Conservation (phyloP, 2,797 vertebrate species). For the Eremophila alpestris region DNA sequence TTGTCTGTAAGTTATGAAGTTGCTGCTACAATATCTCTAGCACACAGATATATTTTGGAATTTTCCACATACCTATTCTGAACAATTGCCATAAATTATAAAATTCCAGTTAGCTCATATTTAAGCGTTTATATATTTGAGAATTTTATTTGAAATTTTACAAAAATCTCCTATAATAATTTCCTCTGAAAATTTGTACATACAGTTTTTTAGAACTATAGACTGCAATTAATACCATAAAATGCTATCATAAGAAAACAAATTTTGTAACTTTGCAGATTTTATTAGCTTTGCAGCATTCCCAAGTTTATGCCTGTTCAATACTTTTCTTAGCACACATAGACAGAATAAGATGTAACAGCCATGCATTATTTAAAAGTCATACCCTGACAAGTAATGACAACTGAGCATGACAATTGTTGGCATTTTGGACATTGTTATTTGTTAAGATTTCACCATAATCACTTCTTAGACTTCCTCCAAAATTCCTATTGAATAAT, state of each 20-base stretch:
- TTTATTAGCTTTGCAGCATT: background rate
- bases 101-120: background rate
- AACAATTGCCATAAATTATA: background rate
- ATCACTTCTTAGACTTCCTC: conserved; percentile 35
- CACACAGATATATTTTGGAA: background rate
- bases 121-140: background rate
- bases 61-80: background rate
- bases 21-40: background rate
- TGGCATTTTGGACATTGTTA: conserved; percentile 8
- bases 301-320: background rate
- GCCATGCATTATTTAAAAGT: conserved; percentile 32
- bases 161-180: background rate
- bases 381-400: conserved; percentile 12
- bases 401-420: background rate
- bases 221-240: background rate
- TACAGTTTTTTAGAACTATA: background rate
- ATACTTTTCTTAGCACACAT: background rate
- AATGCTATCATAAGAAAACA: background rate
- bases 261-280: background rate
- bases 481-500: conserved; percentile 53
- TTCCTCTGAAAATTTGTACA: background rate
- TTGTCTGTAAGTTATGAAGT: background rate
- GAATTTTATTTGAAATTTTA: background rate
- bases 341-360: background rate
- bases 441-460: conserved; percentile 51